A percentile compares a stretch with the other conserved stretches of the same genome.
Conservation (phyloP, 2,113 vertebrate species). For the Smithornis capensis region DNA sequence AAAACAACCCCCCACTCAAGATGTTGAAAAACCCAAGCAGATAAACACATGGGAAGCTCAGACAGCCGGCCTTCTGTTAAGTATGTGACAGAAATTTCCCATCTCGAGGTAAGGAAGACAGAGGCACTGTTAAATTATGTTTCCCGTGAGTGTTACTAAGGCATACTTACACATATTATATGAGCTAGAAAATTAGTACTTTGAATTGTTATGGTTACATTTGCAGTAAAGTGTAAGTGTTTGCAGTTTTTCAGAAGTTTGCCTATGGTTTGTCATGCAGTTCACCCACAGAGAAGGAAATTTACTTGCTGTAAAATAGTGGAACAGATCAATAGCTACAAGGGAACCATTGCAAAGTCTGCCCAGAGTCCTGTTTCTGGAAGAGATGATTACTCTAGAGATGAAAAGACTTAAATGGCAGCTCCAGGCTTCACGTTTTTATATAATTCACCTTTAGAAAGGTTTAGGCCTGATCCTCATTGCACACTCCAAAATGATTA, state of each 20-base stretch:
- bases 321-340: neutral
- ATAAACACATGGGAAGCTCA: constrained; percentile 59
- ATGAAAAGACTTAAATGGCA: neutral
- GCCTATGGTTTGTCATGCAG: constrained; percentile 20
- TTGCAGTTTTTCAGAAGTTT: constrained; percentile 65
- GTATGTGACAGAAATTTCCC: constrained; percentile 59
- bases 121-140: constrained; percentile 66
- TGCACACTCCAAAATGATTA: rapidly evolving
- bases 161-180: constrained; percentile 55
- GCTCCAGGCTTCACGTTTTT: neutral
- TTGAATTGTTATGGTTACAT: constrained; percentile 59
- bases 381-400: neutral
- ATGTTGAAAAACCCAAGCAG: constrained; percentile 10
- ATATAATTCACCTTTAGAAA: neutral
- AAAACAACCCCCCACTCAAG: constrained; percentile 25
- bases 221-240: constrained; percentile 65
- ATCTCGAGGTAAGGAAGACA: constrained; percentile 56
- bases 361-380: neutral
- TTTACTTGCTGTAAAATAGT: constrained; percentile 33
- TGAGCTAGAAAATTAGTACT: constrained; percentile 70
- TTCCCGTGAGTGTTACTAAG: constrained; percentile 65
- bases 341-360: neutral
- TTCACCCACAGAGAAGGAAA: constrained; percentile 65
- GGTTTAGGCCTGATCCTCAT: neutral
- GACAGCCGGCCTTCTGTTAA: constrained; percentile 49